Percentiles rank a stretch among this genome's conserved stretches.
Evolutionary conservation across 2,797 vertebrate genomes (phyloP).

Genomic region (Pitangus sulphuratus): DNA sequence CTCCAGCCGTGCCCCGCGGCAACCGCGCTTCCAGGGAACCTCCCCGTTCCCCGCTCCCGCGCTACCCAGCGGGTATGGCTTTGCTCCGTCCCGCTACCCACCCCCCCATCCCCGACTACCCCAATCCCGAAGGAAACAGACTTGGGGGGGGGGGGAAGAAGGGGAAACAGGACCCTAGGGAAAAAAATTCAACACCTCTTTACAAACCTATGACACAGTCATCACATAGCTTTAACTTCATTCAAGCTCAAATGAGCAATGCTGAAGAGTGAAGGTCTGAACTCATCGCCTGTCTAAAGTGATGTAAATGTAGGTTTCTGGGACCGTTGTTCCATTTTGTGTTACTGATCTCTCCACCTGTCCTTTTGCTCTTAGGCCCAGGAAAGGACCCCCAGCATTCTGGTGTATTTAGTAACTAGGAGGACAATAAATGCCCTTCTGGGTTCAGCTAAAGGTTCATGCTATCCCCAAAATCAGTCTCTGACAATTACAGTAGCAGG

Average conservation of each 20-base stretch:
- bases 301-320: background rate
- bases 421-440: background rate
- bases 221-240: background rate
- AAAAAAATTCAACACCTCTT: too few species aligned
- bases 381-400: background rate
- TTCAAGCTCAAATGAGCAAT: background rate
- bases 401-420: background rate
- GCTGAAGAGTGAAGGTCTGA: background rate
- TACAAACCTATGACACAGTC: background rate
- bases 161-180: too few species aligned
- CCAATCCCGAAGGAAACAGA: too few species aligned
- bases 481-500: background rate
- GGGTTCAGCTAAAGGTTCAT: background rate
- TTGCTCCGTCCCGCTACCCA: too few species aligned
- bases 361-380: background rate
- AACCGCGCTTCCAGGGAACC: too few species aligned
- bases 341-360: fast-evolving
- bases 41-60: too few species aligned
- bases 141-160: too few species aligned
- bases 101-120: too few species aligned
- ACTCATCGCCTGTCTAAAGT: background rate
- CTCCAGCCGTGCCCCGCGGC: too few species aligned
- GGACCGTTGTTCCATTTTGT: background rate
- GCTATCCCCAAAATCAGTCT: background rate
- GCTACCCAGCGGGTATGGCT: too few species aligned